phyloP scores from a whole-genome alignment of 2,888 invertebrate genomes.

The Belgica antarctica region DNA sequence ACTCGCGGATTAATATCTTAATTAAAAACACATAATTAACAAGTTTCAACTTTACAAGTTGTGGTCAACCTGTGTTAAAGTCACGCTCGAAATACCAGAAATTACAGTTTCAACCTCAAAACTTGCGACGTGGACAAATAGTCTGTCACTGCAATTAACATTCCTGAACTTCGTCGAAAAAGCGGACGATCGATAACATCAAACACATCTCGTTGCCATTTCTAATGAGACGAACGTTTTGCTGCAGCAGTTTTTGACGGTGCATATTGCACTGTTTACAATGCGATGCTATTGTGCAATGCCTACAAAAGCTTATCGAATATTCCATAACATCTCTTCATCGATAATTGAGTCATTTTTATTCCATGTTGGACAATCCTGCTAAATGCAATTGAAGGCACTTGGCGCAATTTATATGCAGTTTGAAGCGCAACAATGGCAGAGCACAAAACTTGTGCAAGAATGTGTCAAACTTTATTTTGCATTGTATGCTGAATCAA shows the following conservation, averaged over 20 bases:
- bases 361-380: slow-evolving; percentile 22
- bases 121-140: too few species aligned
- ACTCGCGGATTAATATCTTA: too few species aligned
- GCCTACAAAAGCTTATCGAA: slow-evolving; percentile 20
- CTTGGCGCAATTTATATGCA: neutral
- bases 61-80: neutral
- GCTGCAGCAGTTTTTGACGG: neutral
- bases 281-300: neutral
- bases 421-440: slow-evolving; percentile 21
- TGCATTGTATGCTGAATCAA: slow-evolving; percentile 38
- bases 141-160: too few species aligned
- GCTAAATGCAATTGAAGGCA: slow-evolving; percentile 10
- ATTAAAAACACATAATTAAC: too few species aligned
- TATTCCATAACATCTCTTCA: slow-evolving; percentile 26
- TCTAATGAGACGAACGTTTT: slow-evolving; percentile 23
- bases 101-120: too few species aligned
- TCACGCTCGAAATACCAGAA: slow-evolving; percentile 8
- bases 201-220: neutral
- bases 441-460: slow-evolving; percentile 10
- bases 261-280: slow-evolving; percentile 11
- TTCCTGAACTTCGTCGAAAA: too few species aligned
- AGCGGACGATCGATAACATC: slow-evolving; percentile 27
- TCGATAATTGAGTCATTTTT: slow-evolving; percentile 40
- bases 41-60: neutral
- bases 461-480: slow-evolving; percentile 43